These are phyloP conservation scores for Cephus rjabovi DNA, from an alignment of 2,888 invertebrate species.

Conservation along the genomic window DNA sequence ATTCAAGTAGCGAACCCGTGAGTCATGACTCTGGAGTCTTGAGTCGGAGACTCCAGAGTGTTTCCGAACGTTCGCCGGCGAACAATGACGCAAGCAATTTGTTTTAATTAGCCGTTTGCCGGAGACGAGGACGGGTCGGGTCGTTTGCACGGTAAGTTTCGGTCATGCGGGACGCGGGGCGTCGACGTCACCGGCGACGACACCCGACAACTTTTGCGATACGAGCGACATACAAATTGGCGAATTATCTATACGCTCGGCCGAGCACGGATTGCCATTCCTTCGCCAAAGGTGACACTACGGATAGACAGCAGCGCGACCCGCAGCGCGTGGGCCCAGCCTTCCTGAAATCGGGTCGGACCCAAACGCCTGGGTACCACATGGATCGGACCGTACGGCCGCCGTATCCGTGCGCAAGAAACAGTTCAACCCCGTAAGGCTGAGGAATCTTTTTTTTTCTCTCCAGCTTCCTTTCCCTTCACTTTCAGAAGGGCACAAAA, in stretches of 20 bases:
- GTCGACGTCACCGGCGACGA: conserved; percentile 19
- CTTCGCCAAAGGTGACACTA: not conserved
- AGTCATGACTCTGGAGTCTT: not conserved
- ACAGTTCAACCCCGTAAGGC: not conserved
- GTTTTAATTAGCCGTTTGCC: conserved; percentile 37
- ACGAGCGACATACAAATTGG: conserved; percentile 43
- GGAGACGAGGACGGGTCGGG: conserved; percentile 18
- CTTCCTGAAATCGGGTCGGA: not conserved
- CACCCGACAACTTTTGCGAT: conserved; percentile 9
- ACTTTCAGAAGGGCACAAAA: not conserved
- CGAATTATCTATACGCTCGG: conserved; percentile 28
- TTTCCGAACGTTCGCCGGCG: conserved; percentile 23
- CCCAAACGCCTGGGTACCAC: not conserved
- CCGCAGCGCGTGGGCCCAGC: not conserved
- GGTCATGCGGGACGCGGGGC: conserved; percentile 8
- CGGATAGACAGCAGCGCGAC: not conserved
- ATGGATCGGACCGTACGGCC: not conserved
- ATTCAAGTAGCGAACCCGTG: not conserved
- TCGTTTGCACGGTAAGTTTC: conserved; percentile 22
- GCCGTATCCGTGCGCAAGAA: not conserved
- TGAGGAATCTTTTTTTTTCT: not conserved
- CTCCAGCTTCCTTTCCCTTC: not conserved
- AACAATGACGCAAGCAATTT: conserved; percentile 38
- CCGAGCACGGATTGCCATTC: not conserved
- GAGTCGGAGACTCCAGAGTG: not conserved